Evolutionary conservation across 1,140 invertebrate species (phyloP).

Genomic region (Pentalonia nigronervosa): DNA sequence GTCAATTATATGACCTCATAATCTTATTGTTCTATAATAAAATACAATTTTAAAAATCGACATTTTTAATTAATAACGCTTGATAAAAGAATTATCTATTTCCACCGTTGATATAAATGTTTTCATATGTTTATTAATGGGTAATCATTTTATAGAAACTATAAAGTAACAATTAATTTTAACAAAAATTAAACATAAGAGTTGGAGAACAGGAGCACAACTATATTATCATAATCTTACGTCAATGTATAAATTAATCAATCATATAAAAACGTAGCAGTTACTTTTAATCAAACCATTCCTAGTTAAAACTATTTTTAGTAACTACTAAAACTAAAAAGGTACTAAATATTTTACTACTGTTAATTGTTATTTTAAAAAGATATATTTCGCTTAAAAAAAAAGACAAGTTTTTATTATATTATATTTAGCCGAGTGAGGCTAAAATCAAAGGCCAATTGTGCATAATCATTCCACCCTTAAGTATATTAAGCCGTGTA

Average conservation of each 20-base stretch:
- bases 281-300: not conserved
- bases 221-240: not conserved
- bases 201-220: not conserved
- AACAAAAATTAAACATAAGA: not conserved
- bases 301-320: not conserved
- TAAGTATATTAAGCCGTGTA: no score
- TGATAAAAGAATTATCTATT: not conserved
- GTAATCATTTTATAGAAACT: not conserved
- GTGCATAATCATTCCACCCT: no score
- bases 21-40: not conserved
- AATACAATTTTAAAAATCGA: slow-evolving; percentile 19
- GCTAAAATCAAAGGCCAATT: no score
- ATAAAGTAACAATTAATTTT: not conserved
- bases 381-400: no score
- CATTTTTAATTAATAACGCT: not conserved
- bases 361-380: no score
- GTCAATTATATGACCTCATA: not conserved
- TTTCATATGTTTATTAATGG: not conserved
- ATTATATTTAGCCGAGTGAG: no score
- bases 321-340: no score
- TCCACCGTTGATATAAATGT: not conserved
- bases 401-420: no score
- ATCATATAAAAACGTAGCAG: not conserved
- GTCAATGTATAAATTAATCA: not conserved
- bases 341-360: no score